These are phyloP conservation scores for Nestor notabilis DNA, from an alignment of 2,113 vertebrate genomes.

Conservation along the genomic window DNA sequence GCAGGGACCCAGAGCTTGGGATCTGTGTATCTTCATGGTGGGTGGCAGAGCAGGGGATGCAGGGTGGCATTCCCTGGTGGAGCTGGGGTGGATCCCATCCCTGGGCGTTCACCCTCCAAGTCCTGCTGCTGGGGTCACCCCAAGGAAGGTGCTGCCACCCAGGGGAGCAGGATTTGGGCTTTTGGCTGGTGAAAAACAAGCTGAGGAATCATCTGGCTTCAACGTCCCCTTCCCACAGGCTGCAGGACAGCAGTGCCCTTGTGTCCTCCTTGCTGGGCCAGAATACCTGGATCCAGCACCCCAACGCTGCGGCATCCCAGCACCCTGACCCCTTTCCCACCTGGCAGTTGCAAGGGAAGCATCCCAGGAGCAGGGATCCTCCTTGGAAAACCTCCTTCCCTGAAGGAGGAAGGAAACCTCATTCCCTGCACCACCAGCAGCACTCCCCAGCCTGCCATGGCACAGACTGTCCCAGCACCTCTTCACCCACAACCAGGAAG, in stretches of 20 bases:
- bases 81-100: not conserved
- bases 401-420: not conserved
- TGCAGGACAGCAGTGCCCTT: not conserved
- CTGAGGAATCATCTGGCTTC: not conserved
- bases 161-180: not conserved
- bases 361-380: not conserved
- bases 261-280: not conserved
- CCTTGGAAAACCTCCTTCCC: too few relatives aligned
- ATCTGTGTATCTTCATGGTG: not conserved
- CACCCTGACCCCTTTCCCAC: not conserved
- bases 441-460: rapidly evolving
- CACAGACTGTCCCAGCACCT: not conserved
- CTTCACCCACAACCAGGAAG: not conserved
- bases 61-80: not conserved
- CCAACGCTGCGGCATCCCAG: not conserved
- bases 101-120: not conserved
- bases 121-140: not conserved
- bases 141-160: not conserved
- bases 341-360: rapidly evolving
- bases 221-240: not conserved
- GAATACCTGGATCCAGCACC: not conserved
- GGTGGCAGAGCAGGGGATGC: not conserved
- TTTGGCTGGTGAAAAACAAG: not conserved
- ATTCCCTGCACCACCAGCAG: not conserved
- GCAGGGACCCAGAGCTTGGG: not conserved